Evolutionary conservation across 2,797 vertebrate species (phyloP).

Genomic region (Pseudopleuronectes americanus): DNA sequence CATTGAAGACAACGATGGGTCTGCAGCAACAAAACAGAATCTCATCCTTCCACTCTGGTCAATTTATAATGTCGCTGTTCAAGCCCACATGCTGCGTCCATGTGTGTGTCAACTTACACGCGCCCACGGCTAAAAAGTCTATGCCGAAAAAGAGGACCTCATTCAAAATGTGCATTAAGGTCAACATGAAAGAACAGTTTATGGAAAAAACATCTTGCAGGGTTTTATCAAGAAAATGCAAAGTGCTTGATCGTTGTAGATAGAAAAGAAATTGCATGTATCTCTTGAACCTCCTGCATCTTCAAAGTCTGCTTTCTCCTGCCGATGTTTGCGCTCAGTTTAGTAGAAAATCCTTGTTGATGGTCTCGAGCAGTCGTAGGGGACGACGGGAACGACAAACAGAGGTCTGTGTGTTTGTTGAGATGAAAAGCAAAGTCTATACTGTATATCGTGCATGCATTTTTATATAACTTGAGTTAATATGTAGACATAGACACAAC

Average conservation of each 20-base stretch:
- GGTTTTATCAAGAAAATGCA: conserved; percentile 39
- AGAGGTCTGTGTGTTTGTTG: conserved; percentile 10
- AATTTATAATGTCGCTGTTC: too few species aligned
- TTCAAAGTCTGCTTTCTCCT: conserved; percentile 14
- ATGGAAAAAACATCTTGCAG: conserved; percentile 29
- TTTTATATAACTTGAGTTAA: conserved; percentile 49
- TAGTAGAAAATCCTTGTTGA: conserved; percentile 35
- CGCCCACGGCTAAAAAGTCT: neutral
- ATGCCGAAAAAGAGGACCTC: neutral
- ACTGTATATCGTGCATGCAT: conserved; percentile 58
- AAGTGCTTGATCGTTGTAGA: conserved; percentile 46
- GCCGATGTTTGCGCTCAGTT: conserved; percentile 33
- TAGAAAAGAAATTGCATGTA: conserved; percentile 30
- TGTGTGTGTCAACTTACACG: too few species aligned
- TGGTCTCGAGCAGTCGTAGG: conserved; percentile 23
- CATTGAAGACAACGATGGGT: neutral
- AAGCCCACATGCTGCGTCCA: too few species aligned
- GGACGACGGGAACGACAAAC: conserved; percentile 2
- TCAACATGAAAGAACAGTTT: conserved; percentile 13
- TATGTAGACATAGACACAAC: conserved; percentile 44
- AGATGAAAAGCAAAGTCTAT: conserved; percentile 37
- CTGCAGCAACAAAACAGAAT: neutral
- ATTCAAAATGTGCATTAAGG: conserved; percentile 40
- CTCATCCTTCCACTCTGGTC: conserved; percentile 7
- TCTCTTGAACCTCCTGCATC: conserved; percentile 20